These are phyloP conservation scores for Carterocephalus palaemon DNA, from an alignment of 2,888 invertebrate species.

Conservation along the genomic window DNA sequence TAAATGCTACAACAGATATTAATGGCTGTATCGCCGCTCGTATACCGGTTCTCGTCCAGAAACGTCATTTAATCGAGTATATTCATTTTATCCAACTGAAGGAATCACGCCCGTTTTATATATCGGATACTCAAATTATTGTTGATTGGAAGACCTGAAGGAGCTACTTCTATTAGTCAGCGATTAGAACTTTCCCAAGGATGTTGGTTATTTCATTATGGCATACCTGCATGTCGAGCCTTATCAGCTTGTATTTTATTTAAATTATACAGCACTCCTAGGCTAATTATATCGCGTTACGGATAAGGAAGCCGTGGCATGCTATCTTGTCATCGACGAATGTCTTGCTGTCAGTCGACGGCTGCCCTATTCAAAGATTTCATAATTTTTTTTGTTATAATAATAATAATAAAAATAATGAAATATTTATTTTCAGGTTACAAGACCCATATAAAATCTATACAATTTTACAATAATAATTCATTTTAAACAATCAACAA, in stretches of 20 bases:
- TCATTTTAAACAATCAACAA: no score
- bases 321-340: slow-evolving; percentile 59
- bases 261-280: slow-evolving; percentile 64
- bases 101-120: no score
- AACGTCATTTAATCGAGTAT: slow-evolving; percentile 28
- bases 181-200: slow-evolving; percentile 42
- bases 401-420: no score
- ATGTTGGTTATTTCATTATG: slow-evolving; percentile 49
- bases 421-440: no score
- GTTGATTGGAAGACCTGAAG: slow-evolving; percentile 33
- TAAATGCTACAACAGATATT: slow-evolving; percentile 72
- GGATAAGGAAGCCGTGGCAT: slow-evolving; percentile 65
- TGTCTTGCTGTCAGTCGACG: slow-evolving; percentile 33
- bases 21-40: slow-evolving; percentile 60
- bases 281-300: slow-evolving; percentile 63
- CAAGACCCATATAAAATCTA: no score
- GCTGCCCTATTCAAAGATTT: neutral
- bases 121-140: slow-evolving; percentile 2
- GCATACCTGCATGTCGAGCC: slow-evolving; percentile 54
- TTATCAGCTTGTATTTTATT: slow-evolving; percentile 52
- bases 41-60: slow-evolving; percentile 40
- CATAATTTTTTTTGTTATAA: neutral
- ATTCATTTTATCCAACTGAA: slow-evolving; percentile 16
- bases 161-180: slow-evolving; percentile 33
- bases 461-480: no score